A percentile compares a stretch with the other conserved stretches of the same genome.
Conservation (phyloP, 2,888 invertebrate species). For the Trachelus tabidus region DNA sequence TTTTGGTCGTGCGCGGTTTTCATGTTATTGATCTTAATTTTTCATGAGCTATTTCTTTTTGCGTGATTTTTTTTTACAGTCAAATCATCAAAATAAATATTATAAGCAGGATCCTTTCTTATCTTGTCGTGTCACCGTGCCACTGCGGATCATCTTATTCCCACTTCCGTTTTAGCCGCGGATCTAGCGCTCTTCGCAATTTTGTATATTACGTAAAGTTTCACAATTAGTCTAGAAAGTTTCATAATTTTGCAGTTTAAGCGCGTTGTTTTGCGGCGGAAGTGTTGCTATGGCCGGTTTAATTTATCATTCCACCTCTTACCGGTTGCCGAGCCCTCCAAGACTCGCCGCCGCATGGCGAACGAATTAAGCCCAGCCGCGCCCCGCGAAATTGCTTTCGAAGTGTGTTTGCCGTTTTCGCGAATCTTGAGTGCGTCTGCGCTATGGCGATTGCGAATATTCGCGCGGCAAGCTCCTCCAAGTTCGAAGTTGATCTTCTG, state of each 20-base stretch:
- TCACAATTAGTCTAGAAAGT: constrained; percentile 62
- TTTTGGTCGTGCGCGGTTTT: not conserved
- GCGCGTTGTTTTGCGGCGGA: constrained; percentile 54
- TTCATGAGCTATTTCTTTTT: too few relatives aligned
- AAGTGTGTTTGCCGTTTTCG: constrained; percentile 17
- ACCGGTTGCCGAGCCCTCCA: constrained; percentile 1
- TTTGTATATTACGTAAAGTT: constrained; percentile 54
- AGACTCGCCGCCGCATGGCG: not conserved
- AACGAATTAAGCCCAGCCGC: constrained; percentile 17
- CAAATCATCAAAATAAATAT: too few relatives aligned
- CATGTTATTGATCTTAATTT: not conserved
- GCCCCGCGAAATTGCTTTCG: constrained; percentile 21
- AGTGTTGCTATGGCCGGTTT: constrained; percentile 43
- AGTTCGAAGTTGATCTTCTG: not conserved
- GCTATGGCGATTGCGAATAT: not conserved
- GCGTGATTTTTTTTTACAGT: too few relatives aligned
- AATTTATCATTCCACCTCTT: constrained; percentile 56
- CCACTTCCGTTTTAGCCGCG: constrained; percentile 7
- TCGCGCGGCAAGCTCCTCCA: not conserved
- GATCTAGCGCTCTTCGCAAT: constrained; percentile 35
- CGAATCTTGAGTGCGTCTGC: not conserved
- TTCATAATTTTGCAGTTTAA: constrained; percentile 59
- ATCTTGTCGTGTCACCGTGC: constrained; percentile 28
- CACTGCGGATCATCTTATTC: constrained; percentile 22
- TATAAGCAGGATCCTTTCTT: constrained; percentile 18